Evolutionary conservation across 2,888 invertebrate species (phyloP).

Genomic region (Metellina segmentata): DNA sequence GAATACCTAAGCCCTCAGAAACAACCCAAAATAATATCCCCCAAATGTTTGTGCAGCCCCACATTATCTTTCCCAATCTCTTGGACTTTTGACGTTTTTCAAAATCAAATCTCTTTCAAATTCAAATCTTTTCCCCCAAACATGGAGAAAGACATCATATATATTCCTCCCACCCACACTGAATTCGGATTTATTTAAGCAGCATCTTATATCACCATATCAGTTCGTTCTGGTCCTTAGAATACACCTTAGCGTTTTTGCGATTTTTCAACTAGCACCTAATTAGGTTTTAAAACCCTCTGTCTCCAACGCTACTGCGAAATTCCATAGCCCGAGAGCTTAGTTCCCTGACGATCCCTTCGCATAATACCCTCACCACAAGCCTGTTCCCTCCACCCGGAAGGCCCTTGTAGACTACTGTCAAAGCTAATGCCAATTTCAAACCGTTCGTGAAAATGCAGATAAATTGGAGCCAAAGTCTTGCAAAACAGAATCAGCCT

Average conservation of each 20-base stretch:
- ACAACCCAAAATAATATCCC: no score
- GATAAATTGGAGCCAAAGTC: constrained; percentile 29
- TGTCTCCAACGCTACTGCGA: background rate
- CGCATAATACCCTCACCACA: constrained; percentile 8
- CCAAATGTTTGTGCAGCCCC: no score
- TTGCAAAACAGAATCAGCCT: constrained; percentile 41
- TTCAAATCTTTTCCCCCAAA: background rate
- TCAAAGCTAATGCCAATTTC: constrained; percentile 26
- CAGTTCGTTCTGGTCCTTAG: background rate
- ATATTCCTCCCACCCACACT: background rate
- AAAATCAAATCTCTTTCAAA: background rate
- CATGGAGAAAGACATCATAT: background rate
- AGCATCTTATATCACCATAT: background rate
- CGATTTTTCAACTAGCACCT: background rate
- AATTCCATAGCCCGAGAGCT: constrained; percentile 11
- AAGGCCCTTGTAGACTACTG: constrained; percentile 16
- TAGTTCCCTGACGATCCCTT: background rate
- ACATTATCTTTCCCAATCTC: background rate
- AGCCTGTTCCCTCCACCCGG: background rate
- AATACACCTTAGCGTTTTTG: background rate
- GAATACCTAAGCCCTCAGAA: no score
- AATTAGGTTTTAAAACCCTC: constrained; percentile 3
- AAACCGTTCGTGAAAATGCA: constrained; percentile 45
- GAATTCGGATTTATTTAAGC: background rate
- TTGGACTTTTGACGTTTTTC: background rate